phyloP scores from a whole-genome alignment of 1,140 invertebrate species.

The Temnothorax longispinosus region DNA sequence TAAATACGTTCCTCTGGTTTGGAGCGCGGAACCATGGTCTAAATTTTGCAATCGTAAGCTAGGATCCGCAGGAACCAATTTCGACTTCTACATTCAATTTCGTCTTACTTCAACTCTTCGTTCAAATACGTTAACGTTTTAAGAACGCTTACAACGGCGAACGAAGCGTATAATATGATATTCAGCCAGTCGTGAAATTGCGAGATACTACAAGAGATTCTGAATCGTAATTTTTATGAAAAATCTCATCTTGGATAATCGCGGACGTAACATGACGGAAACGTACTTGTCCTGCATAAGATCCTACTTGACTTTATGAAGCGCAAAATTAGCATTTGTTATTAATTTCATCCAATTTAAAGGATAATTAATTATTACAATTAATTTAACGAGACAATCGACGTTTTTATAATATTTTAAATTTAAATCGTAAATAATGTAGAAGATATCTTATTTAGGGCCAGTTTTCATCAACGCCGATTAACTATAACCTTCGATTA shows the following conservation, averaged over 20 bases:
- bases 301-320: not conserved
- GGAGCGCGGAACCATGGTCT: conserved; percentile 41
- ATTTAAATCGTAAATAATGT: not conserved
- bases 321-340: not conserved
- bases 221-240: conserved; percentile 41
- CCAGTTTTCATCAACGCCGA: no score
- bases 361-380: not conserved
- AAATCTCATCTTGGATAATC: conserved; percentile 21
- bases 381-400: not conserved
- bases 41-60: conserved; percentile 54
- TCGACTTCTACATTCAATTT: conserved; percentile 60
- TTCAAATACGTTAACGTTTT: conserved; percentile 57
- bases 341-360: not conserved
- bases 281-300: not conserved
- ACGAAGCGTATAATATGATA: conserved; percentile 42
- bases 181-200: conserved; percentile 36
- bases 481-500: no score
- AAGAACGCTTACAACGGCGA: conserved; percentile 26
- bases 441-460: not conserved
- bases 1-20: conserved; percentile 50
- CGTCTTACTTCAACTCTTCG: conserved; percentile 44
- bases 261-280: not conserved
- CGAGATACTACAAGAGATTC: conserved; percentile 41
- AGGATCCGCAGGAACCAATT: conserved; percentile 51
- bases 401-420: not conserved